Evolutionary conservation across 2,113 vertebrate genomes (phyloP).

Genomic region (Acanthisitta chloris): DNA sequence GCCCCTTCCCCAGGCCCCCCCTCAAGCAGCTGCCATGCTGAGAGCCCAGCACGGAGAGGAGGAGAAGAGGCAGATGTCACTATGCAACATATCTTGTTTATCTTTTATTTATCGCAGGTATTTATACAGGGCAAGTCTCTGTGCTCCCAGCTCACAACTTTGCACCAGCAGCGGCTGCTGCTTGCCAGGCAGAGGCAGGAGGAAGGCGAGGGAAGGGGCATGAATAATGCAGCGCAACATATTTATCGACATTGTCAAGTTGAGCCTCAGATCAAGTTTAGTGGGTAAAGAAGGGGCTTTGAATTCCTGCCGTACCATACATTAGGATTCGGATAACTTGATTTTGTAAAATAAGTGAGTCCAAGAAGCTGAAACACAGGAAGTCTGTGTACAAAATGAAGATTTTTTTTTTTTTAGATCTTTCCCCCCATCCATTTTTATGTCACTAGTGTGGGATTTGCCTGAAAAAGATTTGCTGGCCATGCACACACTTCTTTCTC

Average conservation of each 20-base stretch:
- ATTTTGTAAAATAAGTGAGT: neutral
- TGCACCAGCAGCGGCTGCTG: neutral
- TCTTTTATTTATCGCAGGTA: conserved; percentile 59
- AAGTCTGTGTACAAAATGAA: neutral
- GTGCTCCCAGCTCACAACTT: neutral
- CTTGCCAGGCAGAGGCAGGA: conserved; percentile 34
- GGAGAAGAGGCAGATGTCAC: conserved; percentile 20
- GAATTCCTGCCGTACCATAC: neutral
- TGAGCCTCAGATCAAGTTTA: neutral
- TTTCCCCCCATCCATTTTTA: accelerated
- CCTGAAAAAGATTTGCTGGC: neutral
- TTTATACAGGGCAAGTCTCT: conserved; percentile 35
- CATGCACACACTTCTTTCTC: accelerated
- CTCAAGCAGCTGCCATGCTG: neutral
- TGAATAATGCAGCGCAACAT: conserved; percentile 58
- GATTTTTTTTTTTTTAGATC: neutral
- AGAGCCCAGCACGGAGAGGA: neutral
- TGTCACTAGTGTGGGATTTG: neutral
- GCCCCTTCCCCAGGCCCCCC: neutral
- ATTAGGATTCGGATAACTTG: conserved; percentile 43
- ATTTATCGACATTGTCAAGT: conserved; percentile 51
- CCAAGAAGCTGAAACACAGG: neutral
- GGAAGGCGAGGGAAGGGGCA: neutral
- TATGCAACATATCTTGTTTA: conserved; percentile 38
- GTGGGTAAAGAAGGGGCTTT: conserved; percentile 28